A percentile compares a stretch with the other conserved stretches of the same genome.
Evolutionary conservation across 2,113 vertebrate species (phyloP).

Genomic region (Pardalotus punctatus): DNA sequence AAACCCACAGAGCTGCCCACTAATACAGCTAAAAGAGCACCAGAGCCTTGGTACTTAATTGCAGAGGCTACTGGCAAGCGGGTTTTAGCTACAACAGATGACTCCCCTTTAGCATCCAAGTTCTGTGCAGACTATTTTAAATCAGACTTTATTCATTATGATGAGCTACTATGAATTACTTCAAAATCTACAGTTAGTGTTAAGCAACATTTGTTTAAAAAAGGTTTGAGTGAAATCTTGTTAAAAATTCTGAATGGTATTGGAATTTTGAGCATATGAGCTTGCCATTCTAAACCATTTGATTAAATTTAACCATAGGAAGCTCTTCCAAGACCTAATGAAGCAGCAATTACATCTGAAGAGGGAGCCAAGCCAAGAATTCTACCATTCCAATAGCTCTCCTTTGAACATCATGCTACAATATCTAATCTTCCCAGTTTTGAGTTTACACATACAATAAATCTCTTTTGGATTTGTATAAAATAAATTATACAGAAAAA

Average conservation of each 20-base stretch:
- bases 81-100: constrained; percentile 60
- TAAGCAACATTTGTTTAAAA: constrained; percentile 60
- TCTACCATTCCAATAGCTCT: constrained; percentile 73
- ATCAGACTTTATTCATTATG: constrained; percentile 48
- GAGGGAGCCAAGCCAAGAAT: constrained; percentile 77
- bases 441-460: constrained; percentile 31
- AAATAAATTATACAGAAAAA: neutral
- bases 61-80: constrained; percentile 59
- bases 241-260: constrained; percentile 66
- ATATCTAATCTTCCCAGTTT: constrained; percentile 59
- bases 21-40: constrained; percentile 52
- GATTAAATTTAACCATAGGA: constrained; percentile 86
- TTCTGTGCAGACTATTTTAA: neutral
- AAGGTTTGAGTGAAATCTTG: constrained; percentile 59
- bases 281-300: constrained; percentile 81
- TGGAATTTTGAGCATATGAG: constrained; percentile 71
- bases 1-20: constrained; percentile 7
- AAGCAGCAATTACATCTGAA: constrained; percentile 85
- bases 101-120: constrained; percentile 55
- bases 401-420: constrained; percentile 71
- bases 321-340: constrained; percentile 83
- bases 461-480: constrained; percentile 21
- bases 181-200: constrained; percentile 47
- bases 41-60: constrained; percentile 56
- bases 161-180: constrained; percentile 41